phyloP scores from a whole-genome alignment of 1,140 invertebrate species.

The Drosophila erecta region DNA sequence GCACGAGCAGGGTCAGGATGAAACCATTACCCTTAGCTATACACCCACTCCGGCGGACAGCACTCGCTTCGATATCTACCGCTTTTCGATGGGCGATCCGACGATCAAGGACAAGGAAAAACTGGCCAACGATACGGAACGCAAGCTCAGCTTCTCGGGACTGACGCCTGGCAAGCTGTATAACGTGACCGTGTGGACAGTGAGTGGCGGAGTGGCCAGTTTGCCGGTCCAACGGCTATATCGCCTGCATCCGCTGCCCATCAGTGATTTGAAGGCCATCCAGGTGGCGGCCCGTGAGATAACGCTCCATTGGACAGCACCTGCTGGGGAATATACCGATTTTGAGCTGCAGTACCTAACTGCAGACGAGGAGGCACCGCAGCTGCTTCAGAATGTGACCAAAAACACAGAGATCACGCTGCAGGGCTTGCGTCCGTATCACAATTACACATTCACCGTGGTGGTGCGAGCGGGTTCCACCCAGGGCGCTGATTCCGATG shows the following conservation, averaged over 20 bases:
- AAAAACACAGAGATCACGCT: constrained; percentile 89
- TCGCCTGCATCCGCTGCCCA: constrained; percentile 93
- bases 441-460: constrained; percentile 96
- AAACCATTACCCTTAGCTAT: constrained; percentile 90
- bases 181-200: constrained; percentile 97
- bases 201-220: constrained; percentile 92
- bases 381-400: constrained; percentile 90
- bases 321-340: constrained; percentile 92
- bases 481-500: constrained; percentile 5
- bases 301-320: constrained; percentile 91
- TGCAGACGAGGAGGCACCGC: constrained; percentile 86
- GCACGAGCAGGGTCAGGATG: constrained; percentile 87
- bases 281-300: constrained; percentile 92
- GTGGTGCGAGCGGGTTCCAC: constrained; percentile 92
- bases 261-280: constrained; percentile 90
- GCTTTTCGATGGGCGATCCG: constrained; percentile 91
- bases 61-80: constrained; percentile 93
- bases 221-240: constrained; percentile 93
- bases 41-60: constrained; percentile 91
- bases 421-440: constrained; percentile 90
- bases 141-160: constrained; percentile 92
- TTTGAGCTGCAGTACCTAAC: constrained; percentile 95
- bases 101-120: constrained; percentile 90
- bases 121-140: constrained; percentile 90
- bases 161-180: constrained; percentile 93